phyloP scores from a whole-genome alignment of 1,140 invertebrate species.

The Nasonia longicornis region DNA sequence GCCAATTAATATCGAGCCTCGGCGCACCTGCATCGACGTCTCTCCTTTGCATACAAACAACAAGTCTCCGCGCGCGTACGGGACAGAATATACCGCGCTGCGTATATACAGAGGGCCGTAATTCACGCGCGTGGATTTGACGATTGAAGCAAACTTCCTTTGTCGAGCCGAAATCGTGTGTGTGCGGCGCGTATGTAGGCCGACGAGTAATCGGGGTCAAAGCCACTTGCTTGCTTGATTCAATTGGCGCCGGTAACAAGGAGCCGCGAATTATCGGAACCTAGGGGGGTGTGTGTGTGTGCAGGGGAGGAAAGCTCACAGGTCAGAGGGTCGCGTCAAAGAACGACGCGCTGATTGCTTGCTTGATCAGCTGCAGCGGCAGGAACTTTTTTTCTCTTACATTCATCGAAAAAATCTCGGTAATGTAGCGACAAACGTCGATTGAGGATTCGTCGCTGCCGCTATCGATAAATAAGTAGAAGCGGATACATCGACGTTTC shows the following conservation, averaged over 20 bases:
- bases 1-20: not conserved
- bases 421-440: too few species aligned
- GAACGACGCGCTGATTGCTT: not conserved
- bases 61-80: not conserved
- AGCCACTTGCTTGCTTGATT: not conserved
- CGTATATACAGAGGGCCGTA: too few species aligned
- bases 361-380: not conserved
- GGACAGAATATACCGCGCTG: too few species aligned
- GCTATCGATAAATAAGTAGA: not conserved
- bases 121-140: not conserved
- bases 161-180: not conserved
- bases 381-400: too few species aligned
- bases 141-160: conserved; percentile 2
- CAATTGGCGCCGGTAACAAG: not conserved
- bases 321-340: not conserved
- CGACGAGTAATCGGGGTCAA: not conserved
- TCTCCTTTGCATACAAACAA: not conserved
- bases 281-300: not conserved
- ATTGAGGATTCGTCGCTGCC: not conserved
- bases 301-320: not conserved
- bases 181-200: not conserved
- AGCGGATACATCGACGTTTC: not conserved
- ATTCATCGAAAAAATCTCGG: too few species aligned
- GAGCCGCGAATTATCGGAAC: not conserved
- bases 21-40: not conserved